phyloP scores from a whole-genome alignment of 2,888 invertebrate genomes.

The Ferrisia virgata region DNA sequence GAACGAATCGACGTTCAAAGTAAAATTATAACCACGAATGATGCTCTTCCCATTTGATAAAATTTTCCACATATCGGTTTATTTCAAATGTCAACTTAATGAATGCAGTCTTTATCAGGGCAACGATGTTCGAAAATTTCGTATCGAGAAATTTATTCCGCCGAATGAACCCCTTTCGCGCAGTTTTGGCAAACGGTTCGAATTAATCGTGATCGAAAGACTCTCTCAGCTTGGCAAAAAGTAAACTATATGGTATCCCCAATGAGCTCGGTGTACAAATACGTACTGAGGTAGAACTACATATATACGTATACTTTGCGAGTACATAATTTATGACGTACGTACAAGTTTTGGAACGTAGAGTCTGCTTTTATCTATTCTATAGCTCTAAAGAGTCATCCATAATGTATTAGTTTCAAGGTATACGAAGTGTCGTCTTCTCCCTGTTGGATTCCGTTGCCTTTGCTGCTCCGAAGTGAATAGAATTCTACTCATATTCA shows the following conservation, averaged over 20 bases:
- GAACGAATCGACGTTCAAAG: too few species aligned
- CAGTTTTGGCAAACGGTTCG: not conserved
- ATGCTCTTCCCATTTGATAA: too few species aligned
- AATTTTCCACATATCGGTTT: too few species aligned
- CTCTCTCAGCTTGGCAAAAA: not conserved
- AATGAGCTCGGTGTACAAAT: not conserved
- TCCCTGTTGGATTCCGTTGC: not conserved
- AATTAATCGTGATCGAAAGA: not conserved
- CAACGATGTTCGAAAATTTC: too few species aligned
- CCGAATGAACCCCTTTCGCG: too few species aligned
- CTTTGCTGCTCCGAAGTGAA: too few species aligned
- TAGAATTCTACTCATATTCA: not conserved
- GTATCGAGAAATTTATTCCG: too few species aligned
- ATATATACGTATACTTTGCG: not conserved
- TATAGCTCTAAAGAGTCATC: not conserved
- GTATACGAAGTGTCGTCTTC: not conserved
- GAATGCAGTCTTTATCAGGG: too few species aligned
- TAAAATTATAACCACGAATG: too few species aligned
- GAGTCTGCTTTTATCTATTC: not conserved
- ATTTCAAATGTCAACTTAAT: too few species aligned
- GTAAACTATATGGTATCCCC: not conserved
- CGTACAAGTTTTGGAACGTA: not conserved
- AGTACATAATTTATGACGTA: not conserved
- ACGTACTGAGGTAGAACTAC: not conserved
- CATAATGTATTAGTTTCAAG: not conserved